phyloP scores from a whole-genome alignment of 1,140 invertebrate genomes.

The Pseudomyrmex concolor region DNA sequence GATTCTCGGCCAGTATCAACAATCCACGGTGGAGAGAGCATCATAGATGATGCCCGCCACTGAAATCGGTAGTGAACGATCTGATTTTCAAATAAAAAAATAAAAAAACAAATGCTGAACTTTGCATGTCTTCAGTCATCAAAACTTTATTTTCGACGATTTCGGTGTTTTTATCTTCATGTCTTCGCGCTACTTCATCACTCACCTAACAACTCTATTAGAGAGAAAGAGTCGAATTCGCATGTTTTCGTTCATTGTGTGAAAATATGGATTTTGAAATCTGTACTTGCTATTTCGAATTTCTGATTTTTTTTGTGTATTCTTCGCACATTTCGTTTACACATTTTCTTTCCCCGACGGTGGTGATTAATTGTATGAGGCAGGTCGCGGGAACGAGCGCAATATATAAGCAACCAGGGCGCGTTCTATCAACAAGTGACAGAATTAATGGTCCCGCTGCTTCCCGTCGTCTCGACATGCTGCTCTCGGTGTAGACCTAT shows the following conservation, averaged over 20 bases:
- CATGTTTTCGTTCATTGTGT: no score
- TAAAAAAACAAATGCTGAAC: no score
- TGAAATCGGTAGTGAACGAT: not conserved
- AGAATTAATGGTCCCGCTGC: slow-evolving; percentile 39
- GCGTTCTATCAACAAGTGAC: slow-evolving; percentile 43
- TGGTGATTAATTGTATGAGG: no score
- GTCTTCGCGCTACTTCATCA: no score
- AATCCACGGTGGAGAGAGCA: not conserved
- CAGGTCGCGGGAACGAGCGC: not conserved
- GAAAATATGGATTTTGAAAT: no score
- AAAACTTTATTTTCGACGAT: not conserved
- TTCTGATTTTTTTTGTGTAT: no score
- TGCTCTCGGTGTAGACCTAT: slow-evolving; percentile 10
- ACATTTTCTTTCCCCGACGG: no score
- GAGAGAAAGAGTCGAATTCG: no score
- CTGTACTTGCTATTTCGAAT: no score
- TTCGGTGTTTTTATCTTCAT: no score
- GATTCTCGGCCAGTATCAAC: slow-evolving; percentile 23
- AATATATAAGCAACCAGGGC: slow-evolving; percentile 31
- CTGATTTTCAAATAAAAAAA: slow-evolving; percentile 17
- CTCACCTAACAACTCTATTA: no score
- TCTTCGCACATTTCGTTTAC: no score
- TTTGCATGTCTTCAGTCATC: not conserved
- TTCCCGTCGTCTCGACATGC: not conserved
- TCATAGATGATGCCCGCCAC: not conserved